Base-by-base conservation (phyloP, 2,888 invertebrate genomes). In the Salticus scenicus region DNA sequence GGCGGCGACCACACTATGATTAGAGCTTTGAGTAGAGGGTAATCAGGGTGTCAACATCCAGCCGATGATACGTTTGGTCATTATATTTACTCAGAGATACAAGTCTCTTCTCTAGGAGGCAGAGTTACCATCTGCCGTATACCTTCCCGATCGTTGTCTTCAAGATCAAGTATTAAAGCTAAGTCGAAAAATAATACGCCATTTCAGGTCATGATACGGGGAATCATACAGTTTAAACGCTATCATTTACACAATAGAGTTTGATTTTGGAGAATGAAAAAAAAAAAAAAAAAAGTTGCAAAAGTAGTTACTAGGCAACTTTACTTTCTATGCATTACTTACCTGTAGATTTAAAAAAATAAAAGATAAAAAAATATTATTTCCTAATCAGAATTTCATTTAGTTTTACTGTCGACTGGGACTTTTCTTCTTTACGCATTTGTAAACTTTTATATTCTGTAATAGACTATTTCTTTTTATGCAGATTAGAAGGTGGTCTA, bases 21-120 rank as follows among this genome's bases (percentile, higher is more conserved):
- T 78, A 78, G 42, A 57, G 70, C 27, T 20, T 12, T 30, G 67
- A 30, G 41, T n/a, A 27, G 74, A 70, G 84, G 78, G 70, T 84
- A 84, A 84, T 84, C 78, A 84, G 78, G 69, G 78, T 84, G 84
- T 84, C 84, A 84, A 84, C 84, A 84, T 78, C 30, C 69, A 70
- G 73, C 57, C 63, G 78, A 84, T 78, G 78, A 84, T 73, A 84
- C 70, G 84, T 71, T 84, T 69, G 74, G 78, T 84, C 84, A 78
- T 84, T 84, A 84, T 84, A 78, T 84, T 84, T 84, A 78, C 84
- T 73, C 78, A 84, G 42, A 72, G 74, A 67, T 73, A 72, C 72
- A 31, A 67, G 77, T 73, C 82, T 42, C 42, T 20, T 67, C 82
- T 42, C 24, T 28, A 31, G n/a, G 30, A 27, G 47, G 24, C 42